Conservation (phyloP, 2,888 invertebrate genomes). For the Bibio marci region DNA sequence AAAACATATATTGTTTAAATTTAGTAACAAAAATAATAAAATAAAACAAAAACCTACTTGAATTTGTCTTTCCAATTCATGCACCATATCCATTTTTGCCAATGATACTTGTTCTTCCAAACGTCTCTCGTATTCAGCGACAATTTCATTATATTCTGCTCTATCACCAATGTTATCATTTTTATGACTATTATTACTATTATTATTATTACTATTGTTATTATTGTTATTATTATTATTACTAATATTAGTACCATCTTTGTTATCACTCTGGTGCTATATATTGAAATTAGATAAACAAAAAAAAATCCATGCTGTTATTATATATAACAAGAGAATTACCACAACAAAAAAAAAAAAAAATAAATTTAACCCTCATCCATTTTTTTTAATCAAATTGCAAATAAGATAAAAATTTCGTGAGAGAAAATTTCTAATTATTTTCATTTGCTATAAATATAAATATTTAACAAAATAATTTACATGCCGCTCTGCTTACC, state of each 20-base stretch:
- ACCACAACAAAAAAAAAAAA: not conserved
- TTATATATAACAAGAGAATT: not conserved
- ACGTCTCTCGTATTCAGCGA: conserved; percentile 32
- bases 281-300: not conserved
- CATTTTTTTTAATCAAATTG: not conserved
- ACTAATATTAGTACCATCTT: too few relatives aligned
- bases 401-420: too few relatives aligned
- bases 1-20: too few relatives aligned
- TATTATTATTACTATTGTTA: too few relatives aligned
- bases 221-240: too few relatives aligned
- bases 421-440: too few relatives aligned
- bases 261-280: not conserved
- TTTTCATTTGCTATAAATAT: too few relatives aligned
- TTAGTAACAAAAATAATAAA: not conserved
- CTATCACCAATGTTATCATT: too few relatives aligned
- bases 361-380: not conserved
- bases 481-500: too few relatives aligned
- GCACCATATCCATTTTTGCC: conserved; percentile 49
- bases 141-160: conserved; percentile 15
- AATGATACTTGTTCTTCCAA: conserved; percentile 43
- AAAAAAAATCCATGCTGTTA: conserved; percentile 1
- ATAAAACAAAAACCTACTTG: conserved; percentile 38
- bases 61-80: conserved; percentile 52
- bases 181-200: too few relatives aligned
- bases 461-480: too few relatives aligned